phyloP scores from a whole-genome alignment of 2,888 invertebrate species.

The Aelia acuminata region DNA sequence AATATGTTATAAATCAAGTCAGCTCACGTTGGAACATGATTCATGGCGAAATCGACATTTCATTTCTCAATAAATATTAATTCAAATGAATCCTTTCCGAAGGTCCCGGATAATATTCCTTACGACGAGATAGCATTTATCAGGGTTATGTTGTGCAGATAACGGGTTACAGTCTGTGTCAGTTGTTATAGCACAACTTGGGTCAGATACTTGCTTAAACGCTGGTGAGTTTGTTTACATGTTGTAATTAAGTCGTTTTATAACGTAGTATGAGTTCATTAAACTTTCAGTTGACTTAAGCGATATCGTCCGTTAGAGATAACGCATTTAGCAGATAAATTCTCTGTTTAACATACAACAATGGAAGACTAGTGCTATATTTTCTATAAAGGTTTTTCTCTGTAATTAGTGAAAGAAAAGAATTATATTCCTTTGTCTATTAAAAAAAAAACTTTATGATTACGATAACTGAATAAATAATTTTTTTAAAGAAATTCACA shows the following conservation, averaged over 20 bases:
- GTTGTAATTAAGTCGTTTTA: background rate
- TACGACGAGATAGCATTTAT: background rate
- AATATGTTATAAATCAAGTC: no score
- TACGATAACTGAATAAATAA: no score
- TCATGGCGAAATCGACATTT: no score
- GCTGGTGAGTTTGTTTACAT: background rate
- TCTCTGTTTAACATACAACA: background rate
- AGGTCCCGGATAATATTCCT: background rate
- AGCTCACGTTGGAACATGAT: no score
- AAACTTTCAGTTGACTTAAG: background rate
- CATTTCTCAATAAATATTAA: background rate
- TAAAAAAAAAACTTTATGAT: no score
- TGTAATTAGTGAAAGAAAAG: no score
- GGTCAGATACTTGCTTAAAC: background rate
- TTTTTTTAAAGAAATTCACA: no score
- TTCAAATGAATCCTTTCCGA: background rate
- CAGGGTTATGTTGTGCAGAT: background rate
- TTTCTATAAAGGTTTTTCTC: no score
- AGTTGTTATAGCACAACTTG: background rate
- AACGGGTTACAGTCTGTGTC: background rate
- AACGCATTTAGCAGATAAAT: background rate
- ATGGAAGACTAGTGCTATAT: no score
- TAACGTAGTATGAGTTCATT: background rate
- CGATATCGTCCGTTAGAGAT: background rate
- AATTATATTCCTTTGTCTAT: no score